These are phyloP conservation scores for Magallana nippona DNA, from an alignment of 2,888 invertebrate genomes.

Conservation along the genomic window DNA sequence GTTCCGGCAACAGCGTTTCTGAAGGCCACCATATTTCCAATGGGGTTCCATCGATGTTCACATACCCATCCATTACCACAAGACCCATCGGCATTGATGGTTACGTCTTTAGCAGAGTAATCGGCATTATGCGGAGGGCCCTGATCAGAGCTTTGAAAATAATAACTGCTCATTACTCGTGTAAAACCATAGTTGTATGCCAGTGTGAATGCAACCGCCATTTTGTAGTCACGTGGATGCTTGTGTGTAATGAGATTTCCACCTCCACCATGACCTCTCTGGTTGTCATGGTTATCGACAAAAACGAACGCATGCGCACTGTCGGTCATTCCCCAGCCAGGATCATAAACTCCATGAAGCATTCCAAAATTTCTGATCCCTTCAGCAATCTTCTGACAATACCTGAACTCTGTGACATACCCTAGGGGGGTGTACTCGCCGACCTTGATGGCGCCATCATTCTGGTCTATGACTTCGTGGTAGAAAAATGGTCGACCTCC, in stretches of 20 bases:
- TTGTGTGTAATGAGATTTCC: slow-evolving; percentile 66
- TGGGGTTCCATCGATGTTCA: slow-evolving; percentile 77
- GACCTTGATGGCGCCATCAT: slow-evolving; percentile 73
- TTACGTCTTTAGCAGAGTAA: slow-evolving; percentile 71
- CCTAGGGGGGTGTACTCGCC: slow-evolving; percentile 66
- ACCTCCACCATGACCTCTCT: slow-evolving; percentile 83
- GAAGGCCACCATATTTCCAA: slow-evolving; percentile 77
- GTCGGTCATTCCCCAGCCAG: slow-evolving; percentile 74
- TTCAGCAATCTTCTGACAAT: slow-evolving; percentile 79
- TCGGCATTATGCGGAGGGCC: slow-evolving; percentile 70
- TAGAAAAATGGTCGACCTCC: slow-evolving; percentile 72
- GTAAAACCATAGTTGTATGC: slow-evolving; percentile 84
- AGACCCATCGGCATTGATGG: slow-evolving; percentile 68
- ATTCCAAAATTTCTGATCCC: slow-evolving; percentile 67
- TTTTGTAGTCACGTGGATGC: slow-evolving; percentile 71
- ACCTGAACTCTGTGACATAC: slow-evolving; percentile 89
- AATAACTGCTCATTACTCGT: slow-evolving; percentile 92
- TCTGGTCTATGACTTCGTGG: slow-evolving; percentile 76
- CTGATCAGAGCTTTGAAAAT: slow-evolving; percentile 78
- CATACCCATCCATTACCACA: slow-evolving; percentile 78
- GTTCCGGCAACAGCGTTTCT: slow-evolving; percentile 73
- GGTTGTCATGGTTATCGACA: slow-evolving; percentile 95
- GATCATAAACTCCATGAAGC: slow-evolving; percentile 65
- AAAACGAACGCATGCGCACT: slow-evolving; percentile 85
- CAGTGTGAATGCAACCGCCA: slow-evolving; percentile 91